Evolutionary conservation across 2,888 invertebrate genomes (phyloP), one percentile per base, ranked within the genome.

Genomic region (Parnassius apollo): DNA sequence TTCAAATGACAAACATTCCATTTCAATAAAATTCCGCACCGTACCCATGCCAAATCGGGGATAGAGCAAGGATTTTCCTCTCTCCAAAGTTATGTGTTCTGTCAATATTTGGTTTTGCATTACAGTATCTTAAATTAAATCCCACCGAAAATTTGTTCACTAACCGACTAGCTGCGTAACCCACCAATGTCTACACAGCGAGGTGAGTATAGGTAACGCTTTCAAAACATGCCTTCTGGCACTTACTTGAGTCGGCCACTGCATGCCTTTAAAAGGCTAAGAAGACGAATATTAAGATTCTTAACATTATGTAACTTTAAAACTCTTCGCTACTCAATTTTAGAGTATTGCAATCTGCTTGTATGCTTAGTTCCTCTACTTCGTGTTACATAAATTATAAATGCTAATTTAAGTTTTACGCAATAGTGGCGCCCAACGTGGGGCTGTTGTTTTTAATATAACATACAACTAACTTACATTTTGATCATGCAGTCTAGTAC

Each of bases 11-110:
- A 22, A 42, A 48, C 25, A 62, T 62, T 62, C 62, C 62, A 52
- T 57, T 62, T 49, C 25, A 9, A 57, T 53, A 8, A 57, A 62
- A 62, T 62, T 62, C 62, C 57, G 35, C n/a, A 42, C 46, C 53
- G n/a, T 48, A 25, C 48, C 48, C 46, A 57, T 10, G 42, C 42
- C 42, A 62, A 35, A 54, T 42, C 13, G 9, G 9, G 10, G 48
- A 46, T 10, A 10, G 53, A 12, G n/a, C 18, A 35, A 57, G 13
- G 42, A 44, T 62, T 57, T 52, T 4, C 50, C 35, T 8, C 51
- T 53, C 46, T 22, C 42, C 42, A 11, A 13, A 49, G 57, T 12
- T 9, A 22, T 42, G 46, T 11, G n/a, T 12, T n/a, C 44, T 46
- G 52, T 42, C 52, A 57, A 42, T 42, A 44, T 54, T 62, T 25